Evolutionary conservation across 2,113 vertebrate species (phyloP).

Genomic region (Psammodynastes pulverulentus): DNA sequence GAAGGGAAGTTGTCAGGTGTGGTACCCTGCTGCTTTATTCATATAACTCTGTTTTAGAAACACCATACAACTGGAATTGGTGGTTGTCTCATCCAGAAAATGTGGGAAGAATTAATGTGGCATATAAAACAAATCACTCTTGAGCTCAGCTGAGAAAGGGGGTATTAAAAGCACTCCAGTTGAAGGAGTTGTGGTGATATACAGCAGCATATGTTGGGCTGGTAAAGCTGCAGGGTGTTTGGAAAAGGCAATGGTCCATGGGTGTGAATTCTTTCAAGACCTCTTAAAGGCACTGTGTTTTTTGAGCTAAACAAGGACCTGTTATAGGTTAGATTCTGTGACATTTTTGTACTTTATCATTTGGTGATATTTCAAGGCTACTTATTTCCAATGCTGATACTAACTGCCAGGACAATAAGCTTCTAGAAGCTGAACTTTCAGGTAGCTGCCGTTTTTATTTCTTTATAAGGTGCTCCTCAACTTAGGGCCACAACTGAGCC

Average conservation of each 20-base stretch:
- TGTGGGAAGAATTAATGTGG: slow-evolving; percentile 92
- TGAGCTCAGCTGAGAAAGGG: slow-evolving; percentile 84
- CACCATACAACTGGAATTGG: slow-evolving; percentile 83
- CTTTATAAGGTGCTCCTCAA: neutral
- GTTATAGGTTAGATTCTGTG: slow-evolving; percentile 78
- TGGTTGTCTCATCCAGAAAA: slow-evolving; percentile 86
- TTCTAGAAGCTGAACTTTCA: slow-evolving; percentile 60
- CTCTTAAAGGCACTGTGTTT: slow-evolving; percentile 83
- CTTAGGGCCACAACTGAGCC: neutral
- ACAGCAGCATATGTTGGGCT: slow-evolving; percentile 80
- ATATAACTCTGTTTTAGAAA: slow-evolving; percentile 80
- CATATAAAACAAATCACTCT: slow-evolving; percentile 87
- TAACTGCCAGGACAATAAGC: slow-evolving; percentile 59
- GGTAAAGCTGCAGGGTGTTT: slow-evolving; percentile 81
- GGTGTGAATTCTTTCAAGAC: slow-evolving; percentile 87
- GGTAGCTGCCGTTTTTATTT: slow-evolving; percentile 52
- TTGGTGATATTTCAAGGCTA: slow-evolving; percentile 70
- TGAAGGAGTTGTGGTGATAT: slow-evolving; percentile 78
- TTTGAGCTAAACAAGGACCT: slow-evolving; percentile 79
- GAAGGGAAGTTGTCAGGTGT: slow-evolving; percentile 81
- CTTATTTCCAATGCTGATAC: slow-evolving; percentile 62
- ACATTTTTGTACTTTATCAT: slow-evolving; percentile 77
- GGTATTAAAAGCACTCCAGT: slow-evolving; percentile 83
- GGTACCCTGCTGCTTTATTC: slow-evolving; percentile 82
- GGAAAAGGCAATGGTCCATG: slow-evolving; percentile 83